Evolutionary conservation across 1,140 invertebrate species (phyloP).

Genomic region (Drosophila setifemur): DNA sequence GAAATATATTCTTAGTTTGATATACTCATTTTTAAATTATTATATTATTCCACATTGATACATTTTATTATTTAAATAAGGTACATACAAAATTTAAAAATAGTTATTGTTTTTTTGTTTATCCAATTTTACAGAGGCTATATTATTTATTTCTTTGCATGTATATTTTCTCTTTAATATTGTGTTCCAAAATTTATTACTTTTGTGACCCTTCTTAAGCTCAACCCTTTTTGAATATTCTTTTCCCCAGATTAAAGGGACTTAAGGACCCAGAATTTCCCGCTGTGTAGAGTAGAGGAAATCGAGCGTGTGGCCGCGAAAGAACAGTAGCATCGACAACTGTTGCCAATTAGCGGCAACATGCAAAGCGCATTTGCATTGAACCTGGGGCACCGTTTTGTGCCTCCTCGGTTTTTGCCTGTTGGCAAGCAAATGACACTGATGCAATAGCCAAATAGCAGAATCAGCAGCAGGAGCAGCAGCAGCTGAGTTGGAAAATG

Average conservation of each 20-base stretch:
- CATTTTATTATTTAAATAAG: no score
- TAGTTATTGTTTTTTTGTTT: no score
- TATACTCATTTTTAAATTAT: no score
- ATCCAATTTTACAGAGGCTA: no score
- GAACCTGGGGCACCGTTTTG: constrained; percentile 13
- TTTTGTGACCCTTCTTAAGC: no score
- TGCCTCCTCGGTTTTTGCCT: neutral
- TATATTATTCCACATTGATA: no score
- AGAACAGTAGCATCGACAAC: constrained; percentile 71
- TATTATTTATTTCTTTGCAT: no score
- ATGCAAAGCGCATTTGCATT: constrained; percentile 78
- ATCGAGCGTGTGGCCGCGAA: constrained; percentile 5
- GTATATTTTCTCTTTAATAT: no score
- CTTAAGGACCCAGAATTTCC: neutral
- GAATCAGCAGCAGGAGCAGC: constrained; percentile 5
- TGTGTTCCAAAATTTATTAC: no score
- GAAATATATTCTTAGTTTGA: no score
- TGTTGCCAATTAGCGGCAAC: constrained; percentile 78
- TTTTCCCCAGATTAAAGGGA: neutral
- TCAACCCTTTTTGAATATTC: no score
- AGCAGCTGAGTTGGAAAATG: constrained; percentile 23
- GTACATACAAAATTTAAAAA: no score
- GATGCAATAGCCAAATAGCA: constrained; percentile 4
- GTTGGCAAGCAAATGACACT: constrained; percentile 29
- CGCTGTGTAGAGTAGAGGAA: neutral